phyloP scores from a whole-genome alignment of 2,888 invertebrate genomes.

The Tethea ocularis region DNA sequence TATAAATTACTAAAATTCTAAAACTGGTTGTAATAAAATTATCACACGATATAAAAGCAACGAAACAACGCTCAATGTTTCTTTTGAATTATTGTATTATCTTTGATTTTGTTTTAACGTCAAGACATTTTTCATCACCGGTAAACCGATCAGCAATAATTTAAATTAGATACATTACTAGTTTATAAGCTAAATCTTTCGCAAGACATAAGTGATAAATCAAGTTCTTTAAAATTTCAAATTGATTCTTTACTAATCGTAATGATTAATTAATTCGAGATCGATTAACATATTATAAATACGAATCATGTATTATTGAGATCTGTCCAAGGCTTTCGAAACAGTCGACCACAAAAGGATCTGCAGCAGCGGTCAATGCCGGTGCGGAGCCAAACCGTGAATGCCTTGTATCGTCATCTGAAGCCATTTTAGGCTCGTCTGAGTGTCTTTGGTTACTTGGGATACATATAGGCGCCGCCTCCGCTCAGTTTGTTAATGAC shows the following conservation, averaged over 20 bases:
- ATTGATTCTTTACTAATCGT: conserved; percentile 17
- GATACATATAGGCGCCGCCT: conserved; percentile 56
- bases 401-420: conserved; percentile 60
- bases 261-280: conserved; percentile 28
- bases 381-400: conserved; percentile 42
- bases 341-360: conserved; percentile 62
- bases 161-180: not conserved
- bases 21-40: too few species aligned
- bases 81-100: too few species aligned
- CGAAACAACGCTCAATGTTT: too few species aligned
- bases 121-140: not conserved
- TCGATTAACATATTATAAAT: conserved; percentile 9
- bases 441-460: conserved; percentile 54
- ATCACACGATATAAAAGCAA: too few species aligned
- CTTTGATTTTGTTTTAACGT: not conserved
- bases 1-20: too few species aligned
- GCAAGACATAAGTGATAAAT: not conserved
- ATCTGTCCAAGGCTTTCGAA: conserved; percentile 58
- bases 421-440: conserved; percentile 66
- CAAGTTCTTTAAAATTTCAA: conserved; percentile 3
- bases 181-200: not conserved
- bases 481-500: conserved; percentile 55
- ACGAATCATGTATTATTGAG: conserved; percentile 27
- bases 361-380: conserved; percentile 69
- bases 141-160: not conserved